phyloP scores from a whole-genome alignment of 2,797 vertebrate species.

The Gymnothorax javanicus region DNA sequence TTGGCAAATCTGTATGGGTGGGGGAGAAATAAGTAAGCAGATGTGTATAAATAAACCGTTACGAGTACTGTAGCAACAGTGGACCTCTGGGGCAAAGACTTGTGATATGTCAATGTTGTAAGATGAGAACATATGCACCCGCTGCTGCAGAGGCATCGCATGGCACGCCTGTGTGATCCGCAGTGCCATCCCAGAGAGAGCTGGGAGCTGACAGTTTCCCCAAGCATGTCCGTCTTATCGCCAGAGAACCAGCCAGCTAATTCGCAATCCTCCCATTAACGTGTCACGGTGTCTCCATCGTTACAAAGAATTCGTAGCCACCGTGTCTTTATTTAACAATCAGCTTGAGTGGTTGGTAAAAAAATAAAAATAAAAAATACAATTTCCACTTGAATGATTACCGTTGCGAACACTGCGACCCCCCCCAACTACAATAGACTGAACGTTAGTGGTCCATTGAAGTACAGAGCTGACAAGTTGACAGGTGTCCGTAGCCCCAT shows the following conservation, averaged over 20 bases:
- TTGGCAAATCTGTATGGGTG: conserved; percentile 84
- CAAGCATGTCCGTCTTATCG: neutral
- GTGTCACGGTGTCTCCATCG: neutral
- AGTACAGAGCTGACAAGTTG: no score
- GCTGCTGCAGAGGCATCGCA: neutral
- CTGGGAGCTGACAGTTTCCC: conserved; percentile 18
- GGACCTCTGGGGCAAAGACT: conserved; percentile 38
- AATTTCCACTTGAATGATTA: neutral
- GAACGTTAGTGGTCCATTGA: no score
- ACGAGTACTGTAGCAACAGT: conserved; percentile 46
- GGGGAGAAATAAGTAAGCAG: conserved; percentile 54
- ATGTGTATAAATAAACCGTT: conserved; percentile 26
- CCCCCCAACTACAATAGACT: no score
- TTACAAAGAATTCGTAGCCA: neutral
- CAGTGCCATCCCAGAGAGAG: conserved; percentile 21
- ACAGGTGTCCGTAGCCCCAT: neutral
- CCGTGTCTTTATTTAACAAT: neutral
- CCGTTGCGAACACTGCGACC: neutral
- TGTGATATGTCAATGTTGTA: conserved; percentile 17
- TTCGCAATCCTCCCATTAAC: neutral
- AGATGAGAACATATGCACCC: neutral
- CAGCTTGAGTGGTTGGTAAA: neutral
- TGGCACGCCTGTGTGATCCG: conserved; percentile 5
- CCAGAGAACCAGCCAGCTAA: neutral
- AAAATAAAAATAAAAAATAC: neutral